Conservation (phyloP, 2,113 vertebrate genomes). For the Calcarius ornatus region DNA sequence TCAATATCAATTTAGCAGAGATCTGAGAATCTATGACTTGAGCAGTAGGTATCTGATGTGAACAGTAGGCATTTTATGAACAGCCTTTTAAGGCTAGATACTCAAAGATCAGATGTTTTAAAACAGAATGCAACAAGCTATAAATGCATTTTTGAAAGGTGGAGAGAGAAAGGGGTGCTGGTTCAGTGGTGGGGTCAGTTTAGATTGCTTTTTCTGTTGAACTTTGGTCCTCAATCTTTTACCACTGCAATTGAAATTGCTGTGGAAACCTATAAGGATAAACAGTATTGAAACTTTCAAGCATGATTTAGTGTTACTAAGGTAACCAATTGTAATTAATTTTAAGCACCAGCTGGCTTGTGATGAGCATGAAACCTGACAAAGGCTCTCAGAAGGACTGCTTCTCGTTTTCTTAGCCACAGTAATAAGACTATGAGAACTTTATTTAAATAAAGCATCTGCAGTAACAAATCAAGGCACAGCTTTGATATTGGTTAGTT, state of each 20-base stretch:
- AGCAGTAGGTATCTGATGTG: slow-evolving; percentile 50
- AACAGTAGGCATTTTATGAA: slow-evolving; percentile 57
- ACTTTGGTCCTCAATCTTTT: not conserved
- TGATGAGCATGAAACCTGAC: slow-evolving; percentile 53
- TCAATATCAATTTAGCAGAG: slow-evolving; percentile 64
- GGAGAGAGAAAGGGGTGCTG: not conserved
- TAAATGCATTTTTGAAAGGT: not conserved
- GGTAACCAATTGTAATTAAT: slow-evolving; percentile 71
- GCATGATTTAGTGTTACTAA: slow-evolving; percentile 57
- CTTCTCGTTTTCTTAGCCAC: not conserved
- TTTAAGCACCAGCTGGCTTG: slow-evolving; percentile 64
- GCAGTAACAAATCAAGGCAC: not conserved
- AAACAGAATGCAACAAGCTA: not conserved
- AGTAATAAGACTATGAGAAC: not conserved
- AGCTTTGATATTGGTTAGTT: not conserved
- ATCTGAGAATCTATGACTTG: slow-evolving; percentile 42
- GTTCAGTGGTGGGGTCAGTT: not conserved
- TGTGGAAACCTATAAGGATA: slow-evolving; percentile 31
- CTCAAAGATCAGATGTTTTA: slow-evolving; percentile 30
- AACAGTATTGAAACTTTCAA: slow-evolving; percentile 49
- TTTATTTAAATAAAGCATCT: not conserved
- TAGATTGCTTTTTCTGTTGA: not conserved
- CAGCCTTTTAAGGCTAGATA: slow-evolving; percentile 36
- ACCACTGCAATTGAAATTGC: not conserved
- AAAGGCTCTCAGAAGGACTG: slow-evolving; percentile 26